Conservation (phyloP, 1,140 invertebrate species). For the Zophobas morio region DNA sequence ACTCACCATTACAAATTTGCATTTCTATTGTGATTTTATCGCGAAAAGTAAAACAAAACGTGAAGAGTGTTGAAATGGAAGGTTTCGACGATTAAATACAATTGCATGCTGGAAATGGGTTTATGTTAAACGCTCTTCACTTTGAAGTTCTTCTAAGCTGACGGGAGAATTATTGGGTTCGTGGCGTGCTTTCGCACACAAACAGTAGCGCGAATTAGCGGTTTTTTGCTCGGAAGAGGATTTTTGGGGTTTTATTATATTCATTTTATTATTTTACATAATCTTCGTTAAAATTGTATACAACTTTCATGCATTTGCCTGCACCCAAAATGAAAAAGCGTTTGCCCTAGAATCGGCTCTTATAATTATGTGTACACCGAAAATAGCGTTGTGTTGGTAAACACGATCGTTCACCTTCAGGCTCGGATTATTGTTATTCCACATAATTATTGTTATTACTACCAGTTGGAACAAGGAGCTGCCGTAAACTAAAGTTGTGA, state of each 20-base stretch:
- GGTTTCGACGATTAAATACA: constrained; percentile 22
- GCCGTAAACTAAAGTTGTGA: constrained; percentile 1
- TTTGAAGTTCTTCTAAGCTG: neutral
- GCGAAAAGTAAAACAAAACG: constrained; percentile 18
- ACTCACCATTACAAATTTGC: constrained; percentile 21
- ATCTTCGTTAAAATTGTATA: too few relatives aligned
- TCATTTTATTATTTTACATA: too few relatives aligned
- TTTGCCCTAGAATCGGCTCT: too few relatives aligned
- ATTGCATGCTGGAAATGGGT: constrained; percentile 26
- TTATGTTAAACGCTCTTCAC: neutral
- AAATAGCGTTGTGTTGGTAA: constrained; percentile 30
- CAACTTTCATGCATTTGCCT: too few relatives aligned
- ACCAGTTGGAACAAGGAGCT: neutral
- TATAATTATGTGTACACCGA: neutral
- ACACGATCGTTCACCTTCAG: constrained; percentile 36
- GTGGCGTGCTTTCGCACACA: too few relatives aligned
- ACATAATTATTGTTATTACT: constrained; percentile 36
- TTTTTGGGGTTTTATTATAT: too few relatives aligned
- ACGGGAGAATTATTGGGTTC: too few relatives aligned
- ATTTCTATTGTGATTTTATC: constrained; percentile 43
- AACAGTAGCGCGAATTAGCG: too few relatives aligned
- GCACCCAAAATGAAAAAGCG: too few relatives aligned
- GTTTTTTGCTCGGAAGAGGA: too few relatives aligned
- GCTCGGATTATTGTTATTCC: constrained; percentile 31
- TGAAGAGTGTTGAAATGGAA: constrained; percentile 34